Evolutionary conservation across 1,140 invertebrate genomes (phyloP), one percentile per base, ranked within the genome.

Genomic region (Drosophila jambulina): DNA sequence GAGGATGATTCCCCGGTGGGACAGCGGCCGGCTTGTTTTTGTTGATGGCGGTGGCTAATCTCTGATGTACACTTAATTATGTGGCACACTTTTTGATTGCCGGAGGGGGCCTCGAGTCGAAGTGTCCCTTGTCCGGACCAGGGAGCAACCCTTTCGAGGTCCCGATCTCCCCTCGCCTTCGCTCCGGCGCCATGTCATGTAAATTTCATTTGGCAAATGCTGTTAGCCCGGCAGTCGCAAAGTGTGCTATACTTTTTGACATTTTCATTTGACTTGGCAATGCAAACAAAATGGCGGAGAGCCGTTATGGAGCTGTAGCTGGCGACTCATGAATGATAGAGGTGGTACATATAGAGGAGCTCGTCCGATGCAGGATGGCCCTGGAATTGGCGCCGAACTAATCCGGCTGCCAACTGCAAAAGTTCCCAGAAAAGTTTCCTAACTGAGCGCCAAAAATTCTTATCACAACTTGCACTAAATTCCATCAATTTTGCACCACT

Each of bases 31-130:
- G 15, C 51, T 48, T 78, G 45, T 58, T 62, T 77, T 84, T 60
- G 70, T 51, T 85, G 78, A 77, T 63, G 71, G 58, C 71, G 70
- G 58, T 74, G 74, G 85, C 84, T 88, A 90, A 88, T 88, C 85
- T 88, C 85, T 90, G 85, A 88, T 88, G 82, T 90, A 79, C 78
- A 90, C 85, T 85, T 88, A 90, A 88, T 88, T 88, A 88, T 79
- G 85, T 84, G 75, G 80, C 70, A 72, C 69, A 83, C 78, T 78
- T 75, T 75, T 82, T 84, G 85, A 85, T 87, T 81, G 77, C 65
- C 51, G 25, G 48, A 10, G 45, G 57, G 57, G 43, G 77, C 57
- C 78, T 57, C 53, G 42, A 72, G 56, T 46, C 8, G 48, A 15
- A 29, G n/a, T 38, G 40, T 57, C 42, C 49, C 17, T 17, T 48